phyloP scores from a whole-genome alignment of 1,140 invertebrate species.

The Anastrepha obliqua region DNA sequence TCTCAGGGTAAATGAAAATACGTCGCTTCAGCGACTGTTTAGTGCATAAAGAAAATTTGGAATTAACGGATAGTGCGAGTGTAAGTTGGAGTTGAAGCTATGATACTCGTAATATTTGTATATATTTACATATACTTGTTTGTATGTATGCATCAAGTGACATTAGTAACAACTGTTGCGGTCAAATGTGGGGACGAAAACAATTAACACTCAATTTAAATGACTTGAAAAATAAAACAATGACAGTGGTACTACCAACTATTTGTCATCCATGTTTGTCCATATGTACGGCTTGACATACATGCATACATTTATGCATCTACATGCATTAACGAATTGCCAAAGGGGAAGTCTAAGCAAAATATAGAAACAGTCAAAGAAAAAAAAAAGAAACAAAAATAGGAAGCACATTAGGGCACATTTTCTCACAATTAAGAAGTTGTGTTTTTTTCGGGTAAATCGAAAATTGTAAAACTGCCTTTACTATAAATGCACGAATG shows the following conservation, averaged over 20 bases:
- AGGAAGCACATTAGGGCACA: constrained; percentile 29
- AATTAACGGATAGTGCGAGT: neutral
- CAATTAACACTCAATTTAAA: constrained; percentile 40
- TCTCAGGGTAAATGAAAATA: no score
- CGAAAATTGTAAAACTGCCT: neutral
- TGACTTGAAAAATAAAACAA: neutral
- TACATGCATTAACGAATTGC: no score
- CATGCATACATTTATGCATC: no score
- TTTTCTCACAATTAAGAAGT: constrained; percentile 13
- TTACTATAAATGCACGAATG: neutral
- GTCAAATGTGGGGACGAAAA: neutral
- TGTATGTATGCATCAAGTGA: neutral
- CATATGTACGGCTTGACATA: no score
- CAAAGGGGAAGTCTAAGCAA: no score
- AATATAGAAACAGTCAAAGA: no score
- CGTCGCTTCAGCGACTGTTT: neutral
- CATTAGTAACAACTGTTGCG: constrained; percentile 1
- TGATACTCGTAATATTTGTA: no score
- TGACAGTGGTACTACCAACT: neutral
- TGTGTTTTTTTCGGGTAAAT: neutral
- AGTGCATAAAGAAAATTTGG: neutral
- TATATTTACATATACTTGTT: neutral
- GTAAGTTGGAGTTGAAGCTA: neutral
- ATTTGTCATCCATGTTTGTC: no score
- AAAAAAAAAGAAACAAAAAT: neutral